Evolutionary conservation across 2,888 invertebrate genomes (phyloP), one percentile per base, ranked within the genome.

Genomic region (Rhaphigaster nebulosa): DNA sequence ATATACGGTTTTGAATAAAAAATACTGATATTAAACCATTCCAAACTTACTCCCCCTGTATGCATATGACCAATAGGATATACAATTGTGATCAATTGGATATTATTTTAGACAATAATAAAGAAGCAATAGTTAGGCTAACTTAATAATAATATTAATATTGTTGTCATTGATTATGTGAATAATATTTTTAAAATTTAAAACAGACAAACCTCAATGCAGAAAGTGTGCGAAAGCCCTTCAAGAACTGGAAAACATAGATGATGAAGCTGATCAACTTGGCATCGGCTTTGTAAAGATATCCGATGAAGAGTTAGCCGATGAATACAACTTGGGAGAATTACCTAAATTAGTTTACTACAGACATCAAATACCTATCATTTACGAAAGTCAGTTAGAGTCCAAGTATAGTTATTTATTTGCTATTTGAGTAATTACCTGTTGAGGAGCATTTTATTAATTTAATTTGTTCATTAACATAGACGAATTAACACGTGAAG

Each of bases 201-300:
- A 84, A 84, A 87, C 95, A 98, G 98, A 98, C 95, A 98, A 98
- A 94, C 97, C 97, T 91, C 97, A 98, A 94, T 98, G 98, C 95
- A 97, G 97, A 94, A 98, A 97, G 94, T 98, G 98, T 94, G 96
- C 97, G 91, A 98, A 97, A 94, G 98, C 97, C 91, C 95, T 98
- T 92, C 96, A 97, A 94, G 98, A 98, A 94, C 94, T 98, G 94
- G 98, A 98, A 94, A 98, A 98, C 94, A 98, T 98, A 93, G 98
- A 98, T 93, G 98, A 98, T 93, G 98, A 98, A 94, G 98, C 98
- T 60, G 98, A 98, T 94, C 98, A 98, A 94, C 95, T 98, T 92
- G 98, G 98, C 92, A 98, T 98, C 93, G 98, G 98, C 92, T 98
- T 98, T 94, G 98, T 98, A 92, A 98, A 98, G 94, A 98, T 98